Evolutionary conservation across 2,888 invertebrate genomes (phyloP).

Genomic region (Ellobium chinense): DNA sequence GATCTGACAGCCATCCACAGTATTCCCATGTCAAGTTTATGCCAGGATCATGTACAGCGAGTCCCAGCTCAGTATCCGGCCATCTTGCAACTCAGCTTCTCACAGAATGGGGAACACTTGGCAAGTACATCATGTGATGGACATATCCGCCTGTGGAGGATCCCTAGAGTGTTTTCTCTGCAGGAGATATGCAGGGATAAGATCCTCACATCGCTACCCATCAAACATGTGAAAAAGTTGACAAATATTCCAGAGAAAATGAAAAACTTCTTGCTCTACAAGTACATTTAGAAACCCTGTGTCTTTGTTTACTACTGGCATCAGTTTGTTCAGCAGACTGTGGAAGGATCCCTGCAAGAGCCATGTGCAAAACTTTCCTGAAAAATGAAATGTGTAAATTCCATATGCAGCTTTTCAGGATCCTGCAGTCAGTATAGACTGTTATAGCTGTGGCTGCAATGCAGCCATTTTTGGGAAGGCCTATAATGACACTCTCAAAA

Average conservation of each 20-base stretch:
- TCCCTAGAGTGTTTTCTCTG: constrained; percentile 56
- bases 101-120: constrained; percentile 62
- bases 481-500: too few species aligned
- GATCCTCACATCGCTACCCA: constrained; percentile 55
- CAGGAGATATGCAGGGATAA: constrained; percentile 62
- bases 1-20: constrained; percentile 50
- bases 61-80: constrained; percentile 51
- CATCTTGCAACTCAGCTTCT: constrained; percentile 61
- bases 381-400: too few species aligned
- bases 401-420: too few species aligned
- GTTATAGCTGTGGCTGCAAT: too few species aligned
- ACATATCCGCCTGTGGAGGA: constrained; percentile 62
- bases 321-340: too few species aligned
- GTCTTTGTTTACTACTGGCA: too few species aligned
- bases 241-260: constrained; percentile 59
- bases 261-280: constrained; percentile 46
- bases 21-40: constrained; percentile 54
- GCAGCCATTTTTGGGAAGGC: too few species aligned
- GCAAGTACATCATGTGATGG: constrained; percentile 66
- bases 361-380: too few species aligned
- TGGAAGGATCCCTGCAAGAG: too few species aligned
- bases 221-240: constrained; percentile 54
- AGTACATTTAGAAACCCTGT: constrained; percentile 42
- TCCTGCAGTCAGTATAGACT: too few species aligned
- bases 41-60: constrained; percentile 47